These are phyloP conservation scores for Caenorhabditis uteleia DNA, from an alignment of 2,888 invertebrate genomes.

Conservation along the genomic window DNA sequence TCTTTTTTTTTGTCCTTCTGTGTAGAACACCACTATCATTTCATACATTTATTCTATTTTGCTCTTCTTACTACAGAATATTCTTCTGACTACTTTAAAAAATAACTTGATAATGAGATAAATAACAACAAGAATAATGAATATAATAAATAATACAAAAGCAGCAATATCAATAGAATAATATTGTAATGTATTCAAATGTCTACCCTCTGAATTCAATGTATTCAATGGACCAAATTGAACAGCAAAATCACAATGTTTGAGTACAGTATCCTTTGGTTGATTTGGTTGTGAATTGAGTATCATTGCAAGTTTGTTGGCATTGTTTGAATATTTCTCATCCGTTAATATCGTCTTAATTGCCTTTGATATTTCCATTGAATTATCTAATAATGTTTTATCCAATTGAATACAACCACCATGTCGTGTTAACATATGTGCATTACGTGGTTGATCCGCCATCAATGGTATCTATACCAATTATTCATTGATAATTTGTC, in stretches of 20 bases:
- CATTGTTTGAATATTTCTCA: slow-evolving; percentile 16
- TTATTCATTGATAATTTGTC: background rate
- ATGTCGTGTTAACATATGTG: slow-evolving; percentile 36
- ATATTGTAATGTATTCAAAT: slow-evolving; percentile 27
- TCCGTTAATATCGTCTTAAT: slow-evolving; percentile 20
- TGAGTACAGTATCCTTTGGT: slow-evolving; percentile 35
- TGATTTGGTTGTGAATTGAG: slow-evolving; percentile 24
- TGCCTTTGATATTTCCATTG: slow-evolving; percentile 16
- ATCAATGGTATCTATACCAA: slow-evolving; percentile 34
- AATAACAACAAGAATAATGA: background rate
- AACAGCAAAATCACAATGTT: slow-evolving; percentile 33
- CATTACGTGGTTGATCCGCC: slow-evolving; percentile 41
- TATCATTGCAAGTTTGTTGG: slow-evolving; percentile 19
- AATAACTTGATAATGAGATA: no score
- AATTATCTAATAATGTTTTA: slow-evolving; percentile 14
- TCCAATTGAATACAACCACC: slow-evolving; percentile 22
- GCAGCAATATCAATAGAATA: slow-evolving; percentile 5
- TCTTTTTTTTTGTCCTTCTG: no score
- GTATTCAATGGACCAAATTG: slow-evolving; percentile 21
- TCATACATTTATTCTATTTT: no score
- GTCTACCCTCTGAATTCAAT: slow-evolving; percentile 30
- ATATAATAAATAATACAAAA: background rate
- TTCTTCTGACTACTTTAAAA: no score
- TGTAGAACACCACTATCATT: no score
- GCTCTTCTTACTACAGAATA: no score